A percentile compares a stretch with the other conserved stretches of the same genome.
Conservation (phyloP, 2,888 invertebrate genomes). For the Chloroclystis v-ata region DNA sequence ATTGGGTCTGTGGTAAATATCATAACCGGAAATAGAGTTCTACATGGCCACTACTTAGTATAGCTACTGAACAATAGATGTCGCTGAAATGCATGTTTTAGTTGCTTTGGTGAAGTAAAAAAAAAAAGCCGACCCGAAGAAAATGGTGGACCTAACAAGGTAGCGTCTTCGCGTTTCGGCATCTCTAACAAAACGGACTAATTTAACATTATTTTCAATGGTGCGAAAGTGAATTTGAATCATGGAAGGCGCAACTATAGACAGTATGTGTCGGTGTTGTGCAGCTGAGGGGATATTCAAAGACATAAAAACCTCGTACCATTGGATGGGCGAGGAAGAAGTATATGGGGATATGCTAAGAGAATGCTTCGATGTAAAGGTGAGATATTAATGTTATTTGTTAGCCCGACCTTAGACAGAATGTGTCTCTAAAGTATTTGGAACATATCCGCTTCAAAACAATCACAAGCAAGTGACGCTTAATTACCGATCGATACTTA, state of each 20-base stretch:
- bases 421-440: too few species aligned
- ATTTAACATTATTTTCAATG: conserved; percentile 33
- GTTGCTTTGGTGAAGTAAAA: not conserved
- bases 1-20: too few species aligned
- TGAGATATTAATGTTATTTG: too few species aligned
- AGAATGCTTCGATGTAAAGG: conserved; percentile 65
- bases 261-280: conserved; percentile 69
- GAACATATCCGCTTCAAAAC: too few species aligned
- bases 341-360: conserved; percentile 65
- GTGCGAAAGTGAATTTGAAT: conserved; percentile 29
- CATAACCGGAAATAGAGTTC: too few species aligned
- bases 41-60: not conserved
- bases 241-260: conserved; percentile 53
- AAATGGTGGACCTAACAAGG: conserved; percentile 52
- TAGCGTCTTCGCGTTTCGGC: conserved; percentile 33
- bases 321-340: conserved; percentile 70
- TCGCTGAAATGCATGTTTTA: conserved; percentile 1
- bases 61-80: conserved; percentile 14
- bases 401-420: too few species aligned
- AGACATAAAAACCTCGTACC: conserved; percentile 57
- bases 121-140: not conserved
- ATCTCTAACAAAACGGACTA: conserved; percentile 18
- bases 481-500: too few species aligned
- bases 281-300: conserved; percentile 65
- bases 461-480: too few species aligned